Conservation (phyloP, 2,888 invertebrate genomes). For the Schrankia costaestrigalis region DNA sequence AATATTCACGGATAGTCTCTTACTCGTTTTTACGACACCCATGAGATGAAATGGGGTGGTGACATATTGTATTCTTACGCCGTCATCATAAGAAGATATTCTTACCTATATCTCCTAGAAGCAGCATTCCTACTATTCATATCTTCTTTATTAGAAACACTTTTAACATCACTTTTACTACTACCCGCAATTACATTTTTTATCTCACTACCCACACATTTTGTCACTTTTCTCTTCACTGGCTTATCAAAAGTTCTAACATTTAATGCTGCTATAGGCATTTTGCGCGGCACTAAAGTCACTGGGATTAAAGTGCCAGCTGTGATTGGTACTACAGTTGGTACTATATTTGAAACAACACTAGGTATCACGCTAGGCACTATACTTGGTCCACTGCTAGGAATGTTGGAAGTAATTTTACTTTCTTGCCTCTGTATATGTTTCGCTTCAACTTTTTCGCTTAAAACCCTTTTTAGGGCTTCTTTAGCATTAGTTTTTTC, state of each 20-base stretch:
- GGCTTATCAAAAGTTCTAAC: conserved; percentile 29
- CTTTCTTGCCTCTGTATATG: conserved; percentile 21
- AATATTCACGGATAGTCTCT: no score
- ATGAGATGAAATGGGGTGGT: not conserved
- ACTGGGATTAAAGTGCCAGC: conserved; percentile 60
- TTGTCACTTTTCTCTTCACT: conserved; percentile 38
- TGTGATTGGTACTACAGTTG: conserved; percentile 31
- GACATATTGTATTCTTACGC: not conserved
- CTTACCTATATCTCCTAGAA: conserved; percentile 55
- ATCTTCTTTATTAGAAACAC: conserved; percentile 17
- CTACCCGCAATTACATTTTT: conserved; percentile 5
- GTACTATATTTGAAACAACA: conserved; percentile 4
- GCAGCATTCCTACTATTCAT: conserved; percentile 56
- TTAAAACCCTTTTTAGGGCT: conserved; percentile 51
- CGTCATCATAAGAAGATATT: not conserved
- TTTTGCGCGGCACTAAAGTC: conserved; percentile 44
- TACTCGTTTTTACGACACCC: not conserved
- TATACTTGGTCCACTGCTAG: conserved; percentile 9
- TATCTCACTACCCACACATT: conserved; percentile 9
- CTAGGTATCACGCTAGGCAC: conserved; percentile 20
- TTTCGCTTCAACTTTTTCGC: conserved; percentile 46
- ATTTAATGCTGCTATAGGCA: conserved; percentile 50
- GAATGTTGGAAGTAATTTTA: no score
- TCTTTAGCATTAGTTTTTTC: conserved; percentile 42
- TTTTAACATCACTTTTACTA: conserved; percentile 7